A percentile compares a stretch with the other conserved stretches of the same genome.
Conservation (phyloP, 2,888 invertebrate genomes). For the Sepiola atlantica region DNA sequence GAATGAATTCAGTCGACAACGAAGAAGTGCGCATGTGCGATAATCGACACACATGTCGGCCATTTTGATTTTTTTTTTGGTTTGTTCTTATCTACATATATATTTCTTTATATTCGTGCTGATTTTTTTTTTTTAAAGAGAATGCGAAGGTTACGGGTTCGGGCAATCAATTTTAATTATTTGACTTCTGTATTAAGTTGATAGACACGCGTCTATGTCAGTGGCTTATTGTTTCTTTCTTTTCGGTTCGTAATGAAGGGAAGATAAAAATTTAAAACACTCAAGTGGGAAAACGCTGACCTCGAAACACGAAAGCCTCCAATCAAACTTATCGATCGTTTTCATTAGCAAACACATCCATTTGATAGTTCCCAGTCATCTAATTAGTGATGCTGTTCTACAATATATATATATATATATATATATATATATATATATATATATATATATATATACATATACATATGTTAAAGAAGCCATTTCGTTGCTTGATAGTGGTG, state of each 20-base stretch:
- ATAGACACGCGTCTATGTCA: not conserved
- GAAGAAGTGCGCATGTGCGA: not conserved
- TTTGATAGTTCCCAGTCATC: not conserved
- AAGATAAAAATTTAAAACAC: not conserved
- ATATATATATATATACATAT: not conserved
- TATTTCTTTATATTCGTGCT: not conserved
- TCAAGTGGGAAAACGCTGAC: not conserved
- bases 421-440: not conserved
- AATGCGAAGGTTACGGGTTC: conserved; percentile 20
- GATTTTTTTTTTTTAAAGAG: not conserved
- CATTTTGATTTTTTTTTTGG: not conserved
- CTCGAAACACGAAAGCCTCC: not conserved
- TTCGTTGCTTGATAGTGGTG: too few relatives aligned
- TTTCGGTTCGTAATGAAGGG: not conserved
- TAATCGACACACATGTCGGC: not conserved
- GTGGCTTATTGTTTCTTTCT: not conserved
- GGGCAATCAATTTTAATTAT: conserved; percentile 20
- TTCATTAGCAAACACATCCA: not conserved
- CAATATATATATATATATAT: not conserved
- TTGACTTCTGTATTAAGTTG: not conserved
- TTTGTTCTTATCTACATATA: too few relatives aligned
- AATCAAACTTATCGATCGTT: not conserved
- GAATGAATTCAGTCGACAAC: not conserved
- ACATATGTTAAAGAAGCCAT: too few relatives aligned
- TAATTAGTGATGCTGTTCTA: not conserved